Evolutionary conservation across 2,113 vertebrate species (phyloP), one percentile per base, ranked within the genome.

Genomic region (Mesoclemmys tuberculata): DNA sequence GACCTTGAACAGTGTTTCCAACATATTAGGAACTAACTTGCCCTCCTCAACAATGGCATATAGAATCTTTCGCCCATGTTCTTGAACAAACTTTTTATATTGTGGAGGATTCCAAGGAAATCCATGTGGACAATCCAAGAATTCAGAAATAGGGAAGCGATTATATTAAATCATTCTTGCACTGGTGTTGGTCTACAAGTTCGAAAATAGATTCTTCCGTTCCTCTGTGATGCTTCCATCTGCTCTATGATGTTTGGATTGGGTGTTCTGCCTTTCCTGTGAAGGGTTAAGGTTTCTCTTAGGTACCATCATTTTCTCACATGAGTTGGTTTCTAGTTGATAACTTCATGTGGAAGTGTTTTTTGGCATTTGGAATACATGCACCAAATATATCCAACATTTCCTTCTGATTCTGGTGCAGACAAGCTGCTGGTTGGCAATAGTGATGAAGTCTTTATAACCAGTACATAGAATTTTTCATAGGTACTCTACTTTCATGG

Each of bases 101-200:
- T 96, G 51, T 58, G 95, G 68, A 96, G 90, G 95, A 94, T 93
- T 96, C 91, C 95, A 94, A 98, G 92, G 91, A 88, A 96, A 95
- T 96, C 93, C 48, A 56, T 38, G 56, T 92, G 14, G 83, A 54
- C 31, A 93, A 10, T 86, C 79, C 82, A 96, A 64, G 96, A 96
- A 96, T 93, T 92, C 58, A 82, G 90, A 64, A 78, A 44, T 84
- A 87, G 75, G 55, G 44, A 51, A 58, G 49, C 82, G 71, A 77
- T 58, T 27, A 26, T 18, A 8, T 58, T 58, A 58, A 26, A 58
- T 12, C 52, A 4, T 68, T 71, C 64, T 71, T 68, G 35, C 8
- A n/a, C 35, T n/a, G 19, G 21, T 38, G n/a, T 22, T 71, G 19
- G 19, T 38, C 14, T 7, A 71, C 19, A 38, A 38, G 18, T 19